These are phyloP conservation scores for Zapornia atra DNA, from an alignment of 2,113 vertebrate species.

Conservation along the genomic window DNA sequence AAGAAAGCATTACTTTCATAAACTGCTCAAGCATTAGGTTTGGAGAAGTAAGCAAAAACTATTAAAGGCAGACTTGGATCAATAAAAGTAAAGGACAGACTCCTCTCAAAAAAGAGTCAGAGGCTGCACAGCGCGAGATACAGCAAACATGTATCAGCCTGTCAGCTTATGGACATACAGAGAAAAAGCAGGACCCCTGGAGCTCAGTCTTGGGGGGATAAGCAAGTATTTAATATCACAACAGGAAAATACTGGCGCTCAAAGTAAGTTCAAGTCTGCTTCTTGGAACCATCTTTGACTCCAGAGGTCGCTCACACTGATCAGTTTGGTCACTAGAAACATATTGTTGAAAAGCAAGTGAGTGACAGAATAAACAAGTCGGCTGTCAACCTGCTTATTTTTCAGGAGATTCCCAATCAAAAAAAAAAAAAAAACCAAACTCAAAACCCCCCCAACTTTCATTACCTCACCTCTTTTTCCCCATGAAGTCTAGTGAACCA, in stretches of 20 bases:
- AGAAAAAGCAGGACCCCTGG: rapidly evolving
- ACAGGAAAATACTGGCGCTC: background rate
- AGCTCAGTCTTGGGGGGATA: background rate
- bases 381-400: background rate
- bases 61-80: background rate
- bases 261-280: background rate
- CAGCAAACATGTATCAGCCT: background rate
- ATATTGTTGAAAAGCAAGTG: background rate
- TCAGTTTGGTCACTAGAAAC: background rate
- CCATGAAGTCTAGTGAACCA: background rate
- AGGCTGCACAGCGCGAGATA: background rate
- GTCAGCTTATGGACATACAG: background rate
- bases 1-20: background rate
- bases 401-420: background rate
- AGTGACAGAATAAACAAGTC: background rate
- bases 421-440: too few species aligned
- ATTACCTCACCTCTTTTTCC: background rate
- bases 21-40: background rate
- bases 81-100: background rate
- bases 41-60: background rate
- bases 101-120: background rate
- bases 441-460: background rate
- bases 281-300: background rate
- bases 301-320: background rate
- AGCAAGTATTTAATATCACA: background rate